These are phyloP conservation scores for Drosophila sulfurigaster DNA, from an alignment of 1,140 invertebrate species.

Conservation along the genomic window DNA sequence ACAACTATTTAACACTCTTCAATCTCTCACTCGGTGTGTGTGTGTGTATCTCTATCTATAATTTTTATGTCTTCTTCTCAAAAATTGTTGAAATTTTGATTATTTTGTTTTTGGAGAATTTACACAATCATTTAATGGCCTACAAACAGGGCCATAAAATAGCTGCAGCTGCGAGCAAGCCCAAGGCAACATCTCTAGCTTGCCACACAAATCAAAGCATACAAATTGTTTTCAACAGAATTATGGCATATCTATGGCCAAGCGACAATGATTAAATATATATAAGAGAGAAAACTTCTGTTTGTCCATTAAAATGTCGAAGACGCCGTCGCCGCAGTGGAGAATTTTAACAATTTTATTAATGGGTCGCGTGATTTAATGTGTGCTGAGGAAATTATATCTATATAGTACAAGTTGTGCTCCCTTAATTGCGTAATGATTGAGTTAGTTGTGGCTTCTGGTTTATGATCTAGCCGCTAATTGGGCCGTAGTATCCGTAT, in stretches of 20 bases:
- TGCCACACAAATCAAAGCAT: conserved; percentile 61
- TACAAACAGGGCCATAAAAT: conserved; percentile 62
- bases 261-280: conserved; percentile 80
- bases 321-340: conserved; percentile 10
- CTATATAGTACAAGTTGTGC: neutral
- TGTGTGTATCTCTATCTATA: conserved; percentile 4
- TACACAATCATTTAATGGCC: conserved; percentile 77
- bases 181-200: neutral
- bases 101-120: conserved; percentile 69
- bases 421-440: conserved; percentile 74
- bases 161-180: conserved; percentile 43
- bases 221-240: conserved; percentile 80
- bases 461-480: conserved; percentile 72
- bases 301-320: conserved; percentile 52
- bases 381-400: conserved; percentile 45
- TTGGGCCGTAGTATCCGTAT: conserved; percentile 42
- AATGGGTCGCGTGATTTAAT: conserved; percentile 79
- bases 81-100: conserved; percentile 54
- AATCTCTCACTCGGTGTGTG: too few species aligned
- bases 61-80: conserved; percentile 64
- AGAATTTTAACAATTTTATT: conserved; percentile 73
- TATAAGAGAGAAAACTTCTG: conserved; percentile 54
- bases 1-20: conserved; percentile 26
- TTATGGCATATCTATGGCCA: conserved; percentile 72
- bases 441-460: conserved; percentile 65